Percentiles rank a stretch among this genome's conserved stretches.
These are phyloP conservation scores for Mesorhabditis sp. DNA, from an alignment of 2,888 invertebrate genomes.

Conservation along the genomic window DNA sequence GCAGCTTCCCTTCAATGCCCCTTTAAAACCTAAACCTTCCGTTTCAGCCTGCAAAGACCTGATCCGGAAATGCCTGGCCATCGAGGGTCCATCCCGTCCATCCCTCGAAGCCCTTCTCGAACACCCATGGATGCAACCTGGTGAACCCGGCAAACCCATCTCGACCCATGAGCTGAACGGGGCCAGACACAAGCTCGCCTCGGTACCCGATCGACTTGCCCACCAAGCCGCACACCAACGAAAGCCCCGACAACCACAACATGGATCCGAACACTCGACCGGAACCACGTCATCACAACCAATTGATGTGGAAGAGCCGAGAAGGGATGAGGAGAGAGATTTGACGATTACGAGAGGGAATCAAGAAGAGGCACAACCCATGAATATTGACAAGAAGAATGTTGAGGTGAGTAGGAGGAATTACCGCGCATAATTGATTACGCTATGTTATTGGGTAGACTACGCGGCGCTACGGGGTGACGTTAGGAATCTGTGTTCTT, in stretches of 20 bases:
- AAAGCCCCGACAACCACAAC: background rate
- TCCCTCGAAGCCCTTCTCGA: constrained; percentile 16
- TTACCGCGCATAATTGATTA: background rate
- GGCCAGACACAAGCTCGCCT: constrained; percentile 15
- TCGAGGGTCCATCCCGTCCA: constrained; percentile 10
- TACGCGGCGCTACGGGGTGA: too few species aligned
- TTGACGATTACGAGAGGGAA: background rate
- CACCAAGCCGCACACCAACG: background rate
- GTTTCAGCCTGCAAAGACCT: constrained; percentile 20
- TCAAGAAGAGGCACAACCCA: background rate
- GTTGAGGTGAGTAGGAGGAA: constrained; percentile 7
- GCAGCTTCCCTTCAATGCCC: background rate
- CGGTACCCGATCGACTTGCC: constrained; percentile 14
- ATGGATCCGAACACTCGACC: background rate
- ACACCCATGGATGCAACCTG: constrained; percentile 17
- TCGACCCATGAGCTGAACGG: constrained; percentile 8
- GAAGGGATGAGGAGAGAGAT: background rate
- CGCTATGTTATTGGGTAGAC: too few species aligned
- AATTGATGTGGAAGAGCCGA: background rate
- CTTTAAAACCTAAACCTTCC: background rate
- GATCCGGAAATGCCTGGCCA: constrained; percentile 15
- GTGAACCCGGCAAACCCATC: constrained; percentile 6
- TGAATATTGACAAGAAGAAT: constrained; percentile 1
- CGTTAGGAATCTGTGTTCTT: too few species aligned
- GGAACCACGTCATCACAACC: background rate